These are phyloP conservation scores for Spheniscus humboldti DNA, from an alignment of 2,797 vertebrate species.

Conservation along the genomic window DNA sequence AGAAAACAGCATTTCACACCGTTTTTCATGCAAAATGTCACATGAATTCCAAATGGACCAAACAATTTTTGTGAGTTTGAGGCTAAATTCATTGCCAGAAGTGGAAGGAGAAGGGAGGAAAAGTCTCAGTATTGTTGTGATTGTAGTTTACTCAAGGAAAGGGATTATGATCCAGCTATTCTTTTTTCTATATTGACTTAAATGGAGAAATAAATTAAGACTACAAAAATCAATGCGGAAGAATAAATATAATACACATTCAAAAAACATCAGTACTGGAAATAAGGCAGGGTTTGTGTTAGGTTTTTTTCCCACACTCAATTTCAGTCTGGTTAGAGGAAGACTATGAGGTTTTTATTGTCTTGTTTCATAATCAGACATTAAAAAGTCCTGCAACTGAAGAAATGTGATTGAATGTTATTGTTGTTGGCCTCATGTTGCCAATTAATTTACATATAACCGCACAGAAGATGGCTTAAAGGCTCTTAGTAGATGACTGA, in stretches of 20 bases:
- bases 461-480: neutral
- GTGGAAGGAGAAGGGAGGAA: neutral
- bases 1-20: constrained; percentile 71
- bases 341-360: neutral
- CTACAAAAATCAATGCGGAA: constrained; percentile 36
- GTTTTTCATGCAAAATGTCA: constrained; percentile 68
- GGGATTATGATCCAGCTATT: constrained; percentile 21
- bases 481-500: neutral
- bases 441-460: constrained; percentile 9
- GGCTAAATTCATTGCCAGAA: constrained; percentile 35
- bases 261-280: neutral
- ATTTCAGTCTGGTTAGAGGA: constrained; percentile 47
- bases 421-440: neutral
- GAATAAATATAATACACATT: constrained; percentile 25
- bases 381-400: neutral
- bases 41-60: constrained; percentile 70
- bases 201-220: constrained; percentile 63
- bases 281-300: neutral
- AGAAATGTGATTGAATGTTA: neutral
- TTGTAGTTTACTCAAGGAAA: constrained; percentile 27
- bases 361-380: constrained; percentile 23
- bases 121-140: neutral
- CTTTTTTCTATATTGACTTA: constrained; percentile 42
- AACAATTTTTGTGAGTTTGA: constrained; percentile 48
- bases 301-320: neutral